A percentile compares a stretch with the other conserved stretches of the same genome.
Conservation (phyloP, 2,113 vertebrate species). For the Zosterops borbonicus region DNA sequence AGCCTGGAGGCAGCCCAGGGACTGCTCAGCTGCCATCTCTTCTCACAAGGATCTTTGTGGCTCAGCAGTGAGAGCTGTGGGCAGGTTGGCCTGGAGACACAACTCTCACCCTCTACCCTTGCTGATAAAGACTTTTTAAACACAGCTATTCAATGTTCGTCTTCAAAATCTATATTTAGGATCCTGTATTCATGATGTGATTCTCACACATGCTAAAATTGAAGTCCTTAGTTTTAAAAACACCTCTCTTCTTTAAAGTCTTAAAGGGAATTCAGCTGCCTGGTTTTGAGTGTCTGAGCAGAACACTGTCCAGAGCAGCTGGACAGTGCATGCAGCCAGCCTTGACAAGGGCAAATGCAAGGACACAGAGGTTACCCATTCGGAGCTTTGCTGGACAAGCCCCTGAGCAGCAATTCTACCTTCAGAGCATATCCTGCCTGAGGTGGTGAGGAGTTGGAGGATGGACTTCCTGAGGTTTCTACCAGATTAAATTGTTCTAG, state of each 20-base stretch:
- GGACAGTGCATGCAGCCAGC: not conserved
- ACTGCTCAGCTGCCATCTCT: not conserved
- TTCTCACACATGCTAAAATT: not conserved
- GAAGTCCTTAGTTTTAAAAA: not conserved
- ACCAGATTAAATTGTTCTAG: not conserved
- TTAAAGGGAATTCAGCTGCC: not conserved
- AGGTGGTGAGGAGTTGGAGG: not conserved
- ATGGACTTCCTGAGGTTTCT: not conserved
- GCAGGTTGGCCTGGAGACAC: not conserved
- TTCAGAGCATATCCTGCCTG: not conserved
- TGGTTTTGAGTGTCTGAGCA: not conserved
- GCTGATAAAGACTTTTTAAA: not conserved
- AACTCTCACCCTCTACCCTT: not conserved
- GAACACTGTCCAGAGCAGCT: not conserved
- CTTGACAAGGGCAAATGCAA: not conserved
- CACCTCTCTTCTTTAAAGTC: not conserved
- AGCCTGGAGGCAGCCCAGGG: not conserved
- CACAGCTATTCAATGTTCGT: not conserved
- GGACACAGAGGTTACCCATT: not conserved
- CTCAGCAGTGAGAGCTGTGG: not conserved
- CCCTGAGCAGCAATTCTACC: not conserved
- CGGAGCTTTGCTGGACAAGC: not conserved
- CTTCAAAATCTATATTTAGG: not conserved
- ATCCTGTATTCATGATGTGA: not conserved
- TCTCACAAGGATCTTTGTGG: not conserved